Evolutionary conservation across 2,888 invertebrate species (phyloP), one percentile per base, ranked within the genome.

Genomic region (Lycophotia porphyrea): DNA sequence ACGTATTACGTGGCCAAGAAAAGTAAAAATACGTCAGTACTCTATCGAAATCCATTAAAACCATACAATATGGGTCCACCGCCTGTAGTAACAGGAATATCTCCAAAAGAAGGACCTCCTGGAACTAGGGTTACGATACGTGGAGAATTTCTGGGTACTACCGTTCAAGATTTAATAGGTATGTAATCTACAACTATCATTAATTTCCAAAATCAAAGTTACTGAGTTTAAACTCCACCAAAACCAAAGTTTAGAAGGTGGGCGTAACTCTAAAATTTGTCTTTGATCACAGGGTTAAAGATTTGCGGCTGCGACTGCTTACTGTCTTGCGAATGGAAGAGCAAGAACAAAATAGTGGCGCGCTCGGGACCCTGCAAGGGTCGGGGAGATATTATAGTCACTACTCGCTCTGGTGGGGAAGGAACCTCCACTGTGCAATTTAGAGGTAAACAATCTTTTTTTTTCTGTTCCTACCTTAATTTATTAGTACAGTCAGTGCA

Each of bases 21-120:
- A 36, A 5, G 11, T 63, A 1, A 18, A 36, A 71, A 27, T 36
- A 52, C 0, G 27, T 31, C n/a, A 31, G 24, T 52, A 36, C 5
- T 44, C 52, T 11, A 34, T 39, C 18, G 13, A 13, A 71, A 44
- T n/a, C 9, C 2, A 2, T 36, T 24, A n/a, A 63, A 66, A 11
- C 24, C 2, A 15, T 52, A 65, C 65, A 83, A 44, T 75, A 98
- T 98, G 98, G 97, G 97, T 71, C 98, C 98, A 79, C 98, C 98
- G 84, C 99, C 99, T 18, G 98, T 98, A 74, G 99, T 99, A 31
- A 99, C 99, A 63, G 99, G 99, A 39, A 97, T 99, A 81, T 99
- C 99, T 7, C 99, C 99, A 0, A 99, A 99, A 91, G 99, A 99
- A 96, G 99, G 99, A 1, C 99, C 99, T 61, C 99, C 99, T 18